Evolutionary conservation across 2,113 vertebrate genomes (phyloP).

Genomic region (Periophthalmus modestus): DNA sequence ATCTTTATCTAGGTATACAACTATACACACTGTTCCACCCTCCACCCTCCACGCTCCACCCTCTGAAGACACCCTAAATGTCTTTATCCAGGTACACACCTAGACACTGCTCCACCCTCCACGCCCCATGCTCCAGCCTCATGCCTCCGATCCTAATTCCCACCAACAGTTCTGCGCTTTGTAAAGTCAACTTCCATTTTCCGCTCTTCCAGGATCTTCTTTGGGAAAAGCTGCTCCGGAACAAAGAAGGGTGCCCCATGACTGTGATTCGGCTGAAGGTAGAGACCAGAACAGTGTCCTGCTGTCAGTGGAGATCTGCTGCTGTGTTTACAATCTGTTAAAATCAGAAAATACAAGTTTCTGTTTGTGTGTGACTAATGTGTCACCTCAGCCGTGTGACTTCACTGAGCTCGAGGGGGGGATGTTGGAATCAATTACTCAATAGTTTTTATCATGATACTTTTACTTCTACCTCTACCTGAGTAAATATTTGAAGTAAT

Average conservation of each 20-base stretch:
- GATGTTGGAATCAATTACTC: too few relatives aligned
- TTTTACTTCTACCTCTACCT: background rate
- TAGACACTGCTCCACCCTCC: background rate
- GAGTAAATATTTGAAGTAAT: background rate
- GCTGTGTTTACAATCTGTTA: constrained; percentile 34
- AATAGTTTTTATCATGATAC: too few relatives aligned
- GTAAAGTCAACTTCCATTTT: constrained; percentile 43
- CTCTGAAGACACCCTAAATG: constrained; percentile 85
- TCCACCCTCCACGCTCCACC: background rate
- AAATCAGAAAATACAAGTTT: constrained; percentile 22
- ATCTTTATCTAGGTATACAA: too few relatives aligned
- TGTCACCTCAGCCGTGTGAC: constrained; percentile 43
- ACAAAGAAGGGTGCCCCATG: constrained; percentile 83
- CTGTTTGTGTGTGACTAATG: constrained; percentile 42
- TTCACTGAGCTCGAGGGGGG: background rate
- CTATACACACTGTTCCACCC: too few relatives aligned
- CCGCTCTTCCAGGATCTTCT: constrained; percentile 83
- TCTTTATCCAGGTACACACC: constrained; percentile 87
- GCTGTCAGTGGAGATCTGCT: constrained; percentile 38
- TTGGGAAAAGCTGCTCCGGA: constrained; percentile 90
- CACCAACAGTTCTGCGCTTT: constrained; percentile 28
- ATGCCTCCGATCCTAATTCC: constrained; percentile 21
- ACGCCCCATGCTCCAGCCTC: background rate
- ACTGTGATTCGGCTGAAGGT: constrained; percentile 93
- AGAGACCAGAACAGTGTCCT: constrained; percentile 40